These are phyloP conservation scores for Limnothrissa miodon DNA, from an alignment of 2,113 vertebrate genomes.

Conservation along the genomic window DNA sequence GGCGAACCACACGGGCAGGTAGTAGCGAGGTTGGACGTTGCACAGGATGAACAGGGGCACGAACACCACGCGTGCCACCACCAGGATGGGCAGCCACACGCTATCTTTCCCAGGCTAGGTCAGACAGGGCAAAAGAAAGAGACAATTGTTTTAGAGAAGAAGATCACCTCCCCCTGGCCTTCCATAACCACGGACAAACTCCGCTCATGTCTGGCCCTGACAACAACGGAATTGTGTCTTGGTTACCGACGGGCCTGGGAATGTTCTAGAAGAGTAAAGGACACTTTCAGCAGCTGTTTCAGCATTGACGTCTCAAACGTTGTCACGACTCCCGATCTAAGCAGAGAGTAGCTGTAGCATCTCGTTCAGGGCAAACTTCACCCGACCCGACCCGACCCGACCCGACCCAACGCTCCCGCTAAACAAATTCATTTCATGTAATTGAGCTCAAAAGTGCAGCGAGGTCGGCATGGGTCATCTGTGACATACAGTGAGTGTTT, in stretches of 20 bases:
- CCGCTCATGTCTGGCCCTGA: background rate
- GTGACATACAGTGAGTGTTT: background rate
- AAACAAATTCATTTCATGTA: background rate
- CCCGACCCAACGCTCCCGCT: too few relatives aligned
- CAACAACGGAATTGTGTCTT: background rate
- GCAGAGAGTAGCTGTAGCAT: background rate
- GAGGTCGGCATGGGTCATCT: background rate
- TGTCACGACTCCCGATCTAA: background rate
- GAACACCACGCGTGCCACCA: constrained; percentile 79
- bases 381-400: background rate
- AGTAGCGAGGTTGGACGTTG: constrained; percentile 74
- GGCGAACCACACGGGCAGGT: constrained; percentile 71
- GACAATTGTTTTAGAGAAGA: background rate
- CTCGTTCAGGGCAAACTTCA: background rate
- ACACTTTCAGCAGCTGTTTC: background rate
- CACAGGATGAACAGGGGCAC: constrained; percentile 92
- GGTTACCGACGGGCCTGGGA: background rate
- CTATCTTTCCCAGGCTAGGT: constrained; percentile 90
- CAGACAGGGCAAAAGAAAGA: background rate
- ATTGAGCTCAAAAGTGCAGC: background rate
- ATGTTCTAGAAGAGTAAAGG: background rate
- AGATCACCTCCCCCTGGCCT: background rate
- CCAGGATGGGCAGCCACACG: constrained; percentile 77
- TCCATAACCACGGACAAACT: background rate
- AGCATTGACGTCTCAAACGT: background rate